These are phyloP conservation scores for Sturnira hondurensis DNA, from an alignment of 2,113 vertebrate species.

Conservation along the genomic window DNA sequence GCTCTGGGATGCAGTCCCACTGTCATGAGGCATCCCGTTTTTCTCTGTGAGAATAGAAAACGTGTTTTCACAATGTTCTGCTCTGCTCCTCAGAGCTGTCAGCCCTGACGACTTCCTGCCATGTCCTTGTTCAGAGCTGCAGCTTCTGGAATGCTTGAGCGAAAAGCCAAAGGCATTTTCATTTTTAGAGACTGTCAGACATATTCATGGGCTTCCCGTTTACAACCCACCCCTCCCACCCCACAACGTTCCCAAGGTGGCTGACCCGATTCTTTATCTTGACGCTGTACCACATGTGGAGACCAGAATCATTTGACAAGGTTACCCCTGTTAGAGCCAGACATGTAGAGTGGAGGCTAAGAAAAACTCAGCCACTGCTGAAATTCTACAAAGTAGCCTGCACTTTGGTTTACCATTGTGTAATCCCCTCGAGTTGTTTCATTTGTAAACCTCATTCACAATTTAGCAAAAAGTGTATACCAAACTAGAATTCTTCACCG, in stretches of 20 bases:
- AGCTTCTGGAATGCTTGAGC: background rate
- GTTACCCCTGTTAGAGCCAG: background rate
- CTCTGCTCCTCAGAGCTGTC: background rate
- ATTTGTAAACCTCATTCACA: background rate
- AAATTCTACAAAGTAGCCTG: background rate
- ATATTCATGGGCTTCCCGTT: background rate
- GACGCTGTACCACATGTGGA: background rate
- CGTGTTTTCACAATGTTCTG: background rate
- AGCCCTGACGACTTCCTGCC: background rate
- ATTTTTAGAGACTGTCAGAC: constrained; percentile 16
- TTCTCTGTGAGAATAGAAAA: constrained; percentile 29
- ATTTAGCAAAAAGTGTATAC: background rate
- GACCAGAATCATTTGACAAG: background rate
- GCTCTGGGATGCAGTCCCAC: background rate
- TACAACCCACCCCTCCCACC: accelerated
- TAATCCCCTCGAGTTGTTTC: background rate
- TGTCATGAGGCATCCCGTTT: background rate
- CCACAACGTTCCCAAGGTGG: background rate
- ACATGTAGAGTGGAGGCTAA: background rate
- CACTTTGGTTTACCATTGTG: background rate
- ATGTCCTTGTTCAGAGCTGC: background rate
- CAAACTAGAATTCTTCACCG: background rate
- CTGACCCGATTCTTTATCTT: constrained; percentile 9
- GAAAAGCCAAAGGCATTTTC: background rate
- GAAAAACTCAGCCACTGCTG: background rate